A percentile compares a stretch with the other conserved stretches of the same genome.
Conservation (phyloP, 2,113 vertebrate genomes). For the Procavia capensis region DNA sequence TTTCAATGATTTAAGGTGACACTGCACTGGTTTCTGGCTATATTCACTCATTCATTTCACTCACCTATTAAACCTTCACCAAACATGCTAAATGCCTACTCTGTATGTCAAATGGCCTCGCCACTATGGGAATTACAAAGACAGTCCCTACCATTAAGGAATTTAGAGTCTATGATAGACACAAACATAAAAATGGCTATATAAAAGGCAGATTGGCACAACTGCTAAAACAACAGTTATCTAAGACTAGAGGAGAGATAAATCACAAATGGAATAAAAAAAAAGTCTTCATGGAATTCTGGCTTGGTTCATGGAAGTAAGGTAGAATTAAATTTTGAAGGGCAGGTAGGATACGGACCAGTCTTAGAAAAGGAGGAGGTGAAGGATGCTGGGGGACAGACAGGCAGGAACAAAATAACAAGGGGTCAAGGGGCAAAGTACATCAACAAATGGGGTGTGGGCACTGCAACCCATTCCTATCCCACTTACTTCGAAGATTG, state of each 20-base stretch:
- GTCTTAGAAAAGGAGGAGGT: not conserved
- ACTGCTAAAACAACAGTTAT: not conserved
- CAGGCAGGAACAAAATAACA: not conserved
- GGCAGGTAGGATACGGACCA: not conserved
- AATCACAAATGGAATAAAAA: not conserved
- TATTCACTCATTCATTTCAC: not conserved
- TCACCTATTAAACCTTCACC: not conserved
- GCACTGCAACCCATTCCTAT: not conserved
- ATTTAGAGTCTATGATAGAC: not conserved
- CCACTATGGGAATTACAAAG: not conserved
- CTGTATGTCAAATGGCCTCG: not conserved
- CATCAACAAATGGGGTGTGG: not conserved
- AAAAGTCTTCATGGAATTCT: not conserved
- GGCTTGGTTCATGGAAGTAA: too few species aligned
- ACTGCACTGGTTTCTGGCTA: not conserved
- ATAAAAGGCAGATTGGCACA: not conserved
- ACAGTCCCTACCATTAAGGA: not conserved
- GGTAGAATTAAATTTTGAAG: conserved; percentile 23
- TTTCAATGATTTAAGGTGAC: not conserved
- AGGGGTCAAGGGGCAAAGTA: not conserved
- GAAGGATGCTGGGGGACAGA: not conserved
- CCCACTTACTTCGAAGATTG: not conserved
- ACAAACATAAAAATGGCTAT: not conserved
- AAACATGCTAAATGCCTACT: not conserved
- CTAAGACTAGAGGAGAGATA: not conserved